Evolutionary conservation across 2,888 invertebrate species (phyloP).

Genomic region (Acronicta leporina): DNA sequence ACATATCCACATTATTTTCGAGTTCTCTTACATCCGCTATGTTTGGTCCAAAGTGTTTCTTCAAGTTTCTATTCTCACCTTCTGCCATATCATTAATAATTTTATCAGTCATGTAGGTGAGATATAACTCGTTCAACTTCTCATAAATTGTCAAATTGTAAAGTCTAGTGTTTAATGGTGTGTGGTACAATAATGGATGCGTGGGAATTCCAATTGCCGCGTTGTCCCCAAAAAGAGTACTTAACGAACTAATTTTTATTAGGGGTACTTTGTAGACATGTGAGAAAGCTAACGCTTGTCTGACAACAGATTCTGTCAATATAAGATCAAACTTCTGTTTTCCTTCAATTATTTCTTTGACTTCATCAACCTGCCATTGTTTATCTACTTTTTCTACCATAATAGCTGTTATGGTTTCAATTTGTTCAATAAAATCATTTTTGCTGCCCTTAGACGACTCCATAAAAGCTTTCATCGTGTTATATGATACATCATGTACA

Average conservation of each 20-base stretch:
- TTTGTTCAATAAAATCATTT: conserved; percentile 28
- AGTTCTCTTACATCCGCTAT: conserved; percentile 56
- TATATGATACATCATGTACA: conserved; percentile 64
- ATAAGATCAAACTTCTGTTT: conserved; percentile 64
- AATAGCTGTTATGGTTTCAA: conserved; percentile 19
- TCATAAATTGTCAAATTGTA: conserved; percentile 63
- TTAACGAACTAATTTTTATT: conserved; percentile 68
- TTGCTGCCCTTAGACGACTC: neutral
- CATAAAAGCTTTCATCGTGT: conserved; percentile 28
- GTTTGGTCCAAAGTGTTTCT: conserved; percentile 57
- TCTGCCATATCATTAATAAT: conserved; percentile 14
- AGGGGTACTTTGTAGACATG: conserved; percentile 65
- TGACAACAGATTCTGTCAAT: conserved; percentile 61
- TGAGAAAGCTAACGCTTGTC: conserved; percentile 48
- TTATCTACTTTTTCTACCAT: conserved; percentile 30
- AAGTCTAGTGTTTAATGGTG: conserved; percentile 42
- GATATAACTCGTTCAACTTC: conserved; percentile 56
- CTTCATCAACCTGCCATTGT: conserved; percentile 48
- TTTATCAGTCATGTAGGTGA: conserved; percentile 30
- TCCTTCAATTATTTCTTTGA: conserved; percentile 57
- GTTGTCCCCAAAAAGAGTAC: conserved; percentile 42
- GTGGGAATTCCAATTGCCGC: conserved; percentile 52
- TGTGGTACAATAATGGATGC: conserved; percentile 66
- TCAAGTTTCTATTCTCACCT: conserved; percentile 39
- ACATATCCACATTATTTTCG: conserved; percentile 66